Percentiles rank a stretch among this genome's conserved stretches.
Conservation (phyloP, 2,113 vertebrate species). For the Diadophis punctatus region DNA sequence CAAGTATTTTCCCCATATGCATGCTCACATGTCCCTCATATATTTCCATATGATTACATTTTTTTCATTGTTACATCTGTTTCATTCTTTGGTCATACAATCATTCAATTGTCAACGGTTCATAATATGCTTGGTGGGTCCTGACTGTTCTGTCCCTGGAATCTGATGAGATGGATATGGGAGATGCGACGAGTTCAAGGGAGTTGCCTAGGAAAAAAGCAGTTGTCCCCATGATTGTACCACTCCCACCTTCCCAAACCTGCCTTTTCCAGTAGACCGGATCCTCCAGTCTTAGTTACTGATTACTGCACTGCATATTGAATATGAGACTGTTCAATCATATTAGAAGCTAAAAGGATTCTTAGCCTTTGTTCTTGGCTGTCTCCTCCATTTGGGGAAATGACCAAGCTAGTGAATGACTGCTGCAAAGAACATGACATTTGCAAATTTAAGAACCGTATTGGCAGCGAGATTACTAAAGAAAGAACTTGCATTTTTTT, state of each 20-base stretch:
- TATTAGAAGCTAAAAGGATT: slow-evolving; percentile 1
- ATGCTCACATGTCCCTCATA: not conserved
- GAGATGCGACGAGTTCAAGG: not conserved
- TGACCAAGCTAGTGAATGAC: not conserved
- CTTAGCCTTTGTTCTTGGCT: not conserved
- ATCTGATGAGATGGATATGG: not conserved
- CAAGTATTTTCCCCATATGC: no score
- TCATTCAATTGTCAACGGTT: not conserved
- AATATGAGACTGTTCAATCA: not conserved
- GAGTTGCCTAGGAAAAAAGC: not conserved
- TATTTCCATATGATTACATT: not conserved
- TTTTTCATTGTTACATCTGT: not conserved
- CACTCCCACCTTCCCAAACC: not conserved
- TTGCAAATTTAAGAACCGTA: not conserved
- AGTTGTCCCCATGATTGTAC: not conserved
- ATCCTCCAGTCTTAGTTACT: not conserved
- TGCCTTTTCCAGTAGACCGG: not conserved
- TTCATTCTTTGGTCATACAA: not conserved
- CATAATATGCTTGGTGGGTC: not conserved
- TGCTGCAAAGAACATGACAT: not conserved
- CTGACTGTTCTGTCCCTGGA: not conserved
- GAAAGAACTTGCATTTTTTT: no score
- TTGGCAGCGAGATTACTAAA: not conserved
- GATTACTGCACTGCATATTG: not conserved
- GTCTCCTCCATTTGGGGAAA: not conserved